A percentile compares a stretch with the other conserved stretches of the same genome.
These are phyloP conservation scores for Sinotaia quadrata DNA, from an alignment of 2,888 invertebrate genomes.

Conservation along the genomic window DNA sequence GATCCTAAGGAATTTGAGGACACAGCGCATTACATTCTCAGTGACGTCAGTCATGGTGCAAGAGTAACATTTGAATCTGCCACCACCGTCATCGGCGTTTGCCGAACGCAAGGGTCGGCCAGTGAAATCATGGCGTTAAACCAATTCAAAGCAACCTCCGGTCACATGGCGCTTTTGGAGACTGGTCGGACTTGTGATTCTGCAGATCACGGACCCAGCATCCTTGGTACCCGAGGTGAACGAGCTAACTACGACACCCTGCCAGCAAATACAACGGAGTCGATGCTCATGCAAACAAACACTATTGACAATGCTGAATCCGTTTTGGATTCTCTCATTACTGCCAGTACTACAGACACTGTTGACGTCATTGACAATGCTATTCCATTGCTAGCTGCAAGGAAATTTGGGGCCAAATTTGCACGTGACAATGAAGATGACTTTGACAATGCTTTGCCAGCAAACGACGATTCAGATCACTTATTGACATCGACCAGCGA, in stretches of 20 bases:
- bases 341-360: neutral
- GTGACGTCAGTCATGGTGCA: too few relatives aligned
- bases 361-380: constrained; percentile 29
- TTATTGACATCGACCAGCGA: constrained; percentile 23
- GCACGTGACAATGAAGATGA: neutral
- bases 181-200: too few relatives aligned
- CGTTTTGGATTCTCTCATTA: constrained; percentile 2
- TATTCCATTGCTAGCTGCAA: neutral
- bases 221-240: too few relatives aligned
- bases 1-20: too few relatives aligned
- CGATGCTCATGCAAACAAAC: constrained; percentile 4
- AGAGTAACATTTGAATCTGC: too few relatives aligned
- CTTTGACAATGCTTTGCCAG: constrained; percentile 1
- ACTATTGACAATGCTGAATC: neutral
- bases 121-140: too few relatives aligned
- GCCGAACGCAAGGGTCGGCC: too few relatives aligned
- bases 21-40: too few relatives aligned
- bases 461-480: constrained; percentile 17
- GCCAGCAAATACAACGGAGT: neutral
- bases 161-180: too few relatives aligned
- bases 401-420: neutral
- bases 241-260: neutral
- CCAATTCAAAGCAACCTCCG: too few relatives aligned
- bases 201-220: too few relatives aligned
- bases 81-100: too few relatives aligned